Base-by-base conservation (phyloP, 2,888 invertebrate species). In the Sicus ferrugineus region DNA sequence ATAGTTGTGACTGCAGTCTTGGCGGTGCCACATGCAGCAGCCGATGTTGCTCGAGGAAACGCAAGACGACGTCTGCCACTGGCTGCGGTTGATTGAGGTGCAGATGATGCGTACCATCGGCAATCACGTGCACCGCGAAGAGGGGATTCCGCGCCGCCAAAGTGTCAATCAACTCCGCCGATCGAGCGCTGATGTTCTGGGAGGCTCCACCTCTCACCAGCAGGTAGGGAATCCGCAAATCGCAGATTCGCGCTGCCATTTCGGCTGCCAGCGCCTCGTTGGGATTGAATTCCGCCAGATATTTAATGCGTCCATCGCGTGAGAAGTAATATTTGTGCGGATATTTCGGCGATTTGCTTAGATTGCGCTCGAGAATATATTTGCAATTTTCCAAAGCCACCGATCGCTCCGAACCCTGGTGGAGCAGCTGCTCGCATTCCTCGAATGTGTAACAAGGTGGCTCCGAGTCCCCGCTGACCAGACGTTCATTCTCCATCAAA, bases 81-180 rank as follows among this genome's bases (percentile, higher is more conserved):
- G 77, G 77, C 77, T 89, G 87, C 1, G 92, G 89, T 76, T 89
- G 84, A 73, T 89, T 90, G 74, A 93, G 86, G 84, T 93, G 93
- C 48, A 90, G 85, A 81, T 93, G 92, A 84, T 93, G 93, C 11
- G 88, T 88, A 2, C 92, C 92, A n/a, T 46, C 67, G 38, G 89
- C 86, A 1, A 92, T 82, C 54, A 87, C 85, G 69, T 89, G 87
- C 72, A 87, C 86, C 78, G 89, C 87, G 76, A 89, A 90, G 68
- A 89, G 85, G 3, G 83, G 82, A 76, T 89, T 86, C 70, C 85
- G 83, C 68, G 86, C 87, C 58, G 90, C 80, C 26, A 89, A 77
- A 73, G 88, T 87, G 75, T 87, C 86, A 28, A 88, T 84, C 58
- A 88, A 85, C 72, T 87, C 86, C 58, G 86, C 83, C 3, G 63